Percentiles rank a stretch among this genome's conserved stretches.
Conservation (phyloP, 1,140 invertebrate genomes). For the Glossosoma conforme region DNA sequence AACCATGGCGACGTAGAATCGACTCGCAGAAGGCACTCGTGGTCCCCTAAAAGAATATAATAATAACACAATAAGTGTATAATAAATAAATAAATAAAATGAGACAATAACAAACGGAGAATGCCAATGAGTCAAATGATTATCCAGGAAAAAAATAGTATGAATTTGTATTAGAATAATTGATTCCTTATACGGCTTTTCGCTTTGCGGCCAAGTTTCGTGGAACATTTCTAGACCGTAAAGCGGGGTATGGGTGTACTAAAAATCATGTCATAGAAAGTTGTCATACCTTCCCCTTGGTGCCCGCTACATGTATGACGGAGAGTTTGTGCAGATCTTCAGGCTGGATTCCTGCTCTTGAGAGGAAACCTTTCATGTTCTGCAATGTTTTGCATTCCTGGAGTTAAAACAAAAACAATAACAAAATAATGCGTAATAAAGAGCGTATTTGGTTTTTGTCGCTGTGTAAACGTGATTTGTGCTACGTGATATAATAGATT, state of each 20-base stretch:
- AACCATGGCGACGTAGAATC: conserved; percentile 80
- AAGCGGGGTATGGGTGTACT: background rate
- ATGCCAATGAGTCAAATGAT: no score
- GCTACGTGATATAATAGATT: background rate
- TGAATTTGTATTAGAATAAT: no score
- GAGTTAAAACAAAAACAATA: conserved; percentile 14
- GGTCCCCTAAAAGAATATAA: conserved; percentile 58
- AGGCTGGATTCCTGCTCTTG: conserved; percentile 59
- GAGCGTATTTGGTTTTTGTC: background rate
- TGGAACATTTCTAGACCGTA: no score
- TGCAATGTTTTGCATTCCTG: conserved; percentile 14
- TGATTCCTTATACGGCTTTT: no score
- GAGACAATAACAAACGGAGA: background rate
- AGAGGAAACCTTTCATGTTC: conserved; percentile 44
- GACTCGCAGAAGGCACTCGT: conserved; percentile 92
- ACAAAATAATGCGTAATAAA: background rate
- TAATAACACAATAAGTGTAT: no score
- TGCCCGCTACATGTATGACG: conserved; percentile 92
- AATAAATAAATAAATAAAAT: conserved; percentile 10
- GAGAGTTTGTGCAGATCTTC: conserved; percentile 65
- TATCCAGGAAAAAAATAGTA: background rate
- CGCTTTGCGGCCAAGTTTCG: no score
- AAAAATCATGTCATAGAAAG: background rate
- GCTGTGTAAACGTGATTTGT: background rate
- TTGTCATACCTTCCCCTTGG: conserved; percentile 78